These are phyloP conservation scores for Hydrocynus forskahlii DNA, from an alignment of 2,797 vertebrate species.

Conservation along the genomic window DNA sequence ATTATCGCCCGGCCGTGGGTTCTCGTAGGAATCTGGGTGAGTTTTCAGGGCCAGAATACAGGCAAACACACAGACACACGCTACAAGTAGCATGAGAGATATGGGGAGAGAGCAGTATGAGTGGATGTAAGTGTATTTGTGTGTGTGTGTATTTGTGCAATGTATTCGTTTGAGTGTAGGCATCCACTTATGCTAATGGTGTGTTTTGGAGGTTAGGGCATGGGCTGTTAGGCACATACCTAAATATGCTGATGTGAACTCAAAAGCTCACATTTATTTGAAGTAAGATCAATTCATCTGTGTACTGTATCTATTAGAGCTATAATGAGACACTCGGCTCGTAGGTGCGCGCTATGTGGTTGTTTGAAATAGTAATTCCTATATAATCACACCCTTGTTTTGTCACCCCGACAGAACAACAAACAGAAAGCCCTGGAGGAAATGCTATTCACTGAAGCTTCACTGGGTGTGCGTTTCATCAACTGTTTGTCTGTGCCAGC, in stretches of 20 bases:
- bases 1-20: constrained; percentile 65
- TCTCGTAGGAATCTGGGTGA: constrained; percentile 63
- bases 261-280: constrained; percentile 5
- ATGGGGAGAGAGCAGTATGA: constrained; percentile 59
- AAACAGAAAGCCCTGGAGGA: constrained; percentile 8
- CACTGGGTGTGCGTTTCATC: neutral
- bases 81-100: constrained; percentile 54
- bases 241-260: constrained; percentile 13
- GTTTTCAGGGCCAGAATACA: constrained; percentile 69
- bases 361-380: constrained; percentile 7
- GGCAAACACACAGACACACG: constrained; percentile 27
- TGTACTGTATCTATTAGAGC: constrained; percentile 28
- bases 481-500: neutral
- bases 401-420: constrained; percentile 7
- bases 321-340: constrained; percentile 3
- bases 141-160: constrained; percentile 1
- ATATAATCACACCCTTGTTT: constrained; percentile 18
- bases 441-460: neutral
- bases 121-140: constrained; percentile 20
- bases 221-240: constrained; percentile 10
- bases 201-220: constrained; percentile 17
- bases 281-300: constrained; percentile 7
- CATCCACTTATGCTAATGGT: constrained; percentile 7
- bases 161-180: constrained; percentile 29
- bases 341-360: neutral